These are phyloP conservation scores for Rotaria magnacalcarata DNA, from an alignment of 2,888 invertebrate species.

Conservation along the genomic window DNA sequence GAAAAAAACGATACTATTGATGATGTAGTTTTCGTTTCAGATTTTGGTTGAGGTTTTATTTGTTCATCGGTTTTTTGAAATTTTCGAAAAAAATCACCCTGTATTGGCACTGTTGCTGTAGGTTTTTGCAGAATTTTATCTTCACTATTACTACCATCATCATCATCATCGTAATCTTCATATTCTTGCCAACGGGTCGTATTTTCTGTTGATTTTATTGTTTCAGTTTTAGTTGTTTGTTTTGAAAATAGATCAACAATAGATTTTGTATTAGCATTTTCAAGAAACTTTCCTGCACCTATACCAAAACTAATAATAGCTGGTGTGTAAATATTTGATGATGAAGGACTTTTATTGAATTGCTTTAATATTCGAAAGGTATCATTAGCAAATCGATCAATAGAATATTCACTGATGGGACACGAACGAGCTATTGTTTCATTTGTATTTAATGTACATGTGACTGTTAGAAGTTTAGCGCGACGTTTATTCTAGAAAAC, in stretches of 20 bases:
- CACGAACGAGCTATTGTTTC: conserved; percentile 27
- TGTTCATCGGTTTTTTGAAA: not conserved
- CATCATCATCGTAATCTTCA: not conserved
- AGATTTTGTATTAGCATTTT: not conserved
- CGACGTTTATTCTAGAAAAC: conserved; percentile 21
- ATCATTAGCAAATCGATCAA: conserved; percentile 36
- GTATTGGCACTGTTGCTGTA: too few species aligned
- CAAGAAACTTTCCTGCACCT: conserved; percentile 40
- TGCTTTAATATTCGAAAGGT: conserved; percentile 19
- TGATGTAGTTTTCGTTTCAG: not conserved
- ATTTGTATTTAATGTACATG: not conserved
- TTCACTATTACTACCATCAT: not conserved
- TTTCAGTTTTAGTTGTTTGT: not conserved
- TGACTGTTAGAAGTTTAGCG: conserved; percentile 7
- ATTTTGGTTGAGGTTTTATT: not conserved
- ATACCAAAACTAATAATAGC: conserved; percentile 42
- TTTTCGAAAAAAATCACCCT: not conserved
- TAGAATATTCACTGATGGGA: conserved; percentile 20
- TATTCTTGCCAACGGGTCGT: not conserved
- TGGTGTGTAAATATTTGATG: conserved; percentile 37
- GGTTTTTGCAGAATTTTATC: not conserved
- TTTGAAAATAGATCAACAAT: not conserved
- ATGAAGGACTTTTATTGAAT: conserved; percentile 37
- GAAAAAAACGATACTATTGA: not conserved
- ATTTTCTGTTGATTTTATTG: not conserved